Base-by-base conservation (phyloP, 1,140 invertebrate genomes). In the Drosophila suzukii region DNA sequence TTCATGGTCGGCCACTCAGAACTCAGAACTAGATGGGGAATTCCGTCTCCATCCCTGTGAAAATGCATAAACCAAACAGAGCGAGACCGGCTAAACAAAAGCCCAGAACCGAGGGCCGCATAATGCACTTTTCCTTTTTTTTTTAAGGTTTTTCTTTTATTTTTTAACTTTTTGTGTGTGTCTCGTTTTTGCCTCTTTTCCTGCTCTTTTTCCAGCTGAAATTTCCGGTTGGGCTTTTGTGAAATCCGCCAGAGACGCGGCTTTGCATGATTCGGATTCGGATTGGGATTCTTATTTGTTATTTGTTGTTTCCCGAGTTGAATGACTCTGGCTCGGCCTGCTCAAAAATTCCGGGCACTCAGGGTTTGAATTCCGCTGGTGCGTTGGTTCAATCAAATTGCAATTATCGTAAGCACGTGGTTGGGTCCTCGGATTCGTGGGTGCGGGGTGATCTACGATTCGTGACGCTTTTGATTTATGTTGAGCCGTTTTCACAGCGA, bases 71-170 rank as follows among this genome's bases (percentile, higher is more conserved):
- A 63, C 61, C 65, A 88, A 86, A 68, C 82, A 82, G 83, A 88
- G 83, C 82, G 83, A 72, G 85, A 84, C 81, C 62, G 50, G 50
- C 43, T 39, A 57, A 44, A 68, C 47, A 56, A 66, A 55, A 46
- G 51, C 59, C 24, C 41, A 49, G 15, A 24, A 49, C 41, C 34
- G 54, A 62, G 57, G 46, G 63, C 57, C 62, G 63, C 62, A 79
- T 83, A 83, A 83, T 86, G 79, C 83, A 86, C 75, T 85, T 78
- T 85, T 85, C 57, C 78, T 81, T 77, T 81, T 74, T 74, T 74
- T 63, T 54, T 17, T 27, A 3, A 6, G 15, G 20, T 12, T 68
- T 55, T 68, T 39, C 10, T 32, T 41, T 55, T 47, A 6, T 30
- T 47, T 67, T 47, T 15, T 27, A n/a, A 39, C 32, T 50, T 68